These are phyloP conservation scores for Oncorhynchus keta DNA, from an alignment of 2,113 vertebrate genomes.

Conservation along the genomic window DNA sequence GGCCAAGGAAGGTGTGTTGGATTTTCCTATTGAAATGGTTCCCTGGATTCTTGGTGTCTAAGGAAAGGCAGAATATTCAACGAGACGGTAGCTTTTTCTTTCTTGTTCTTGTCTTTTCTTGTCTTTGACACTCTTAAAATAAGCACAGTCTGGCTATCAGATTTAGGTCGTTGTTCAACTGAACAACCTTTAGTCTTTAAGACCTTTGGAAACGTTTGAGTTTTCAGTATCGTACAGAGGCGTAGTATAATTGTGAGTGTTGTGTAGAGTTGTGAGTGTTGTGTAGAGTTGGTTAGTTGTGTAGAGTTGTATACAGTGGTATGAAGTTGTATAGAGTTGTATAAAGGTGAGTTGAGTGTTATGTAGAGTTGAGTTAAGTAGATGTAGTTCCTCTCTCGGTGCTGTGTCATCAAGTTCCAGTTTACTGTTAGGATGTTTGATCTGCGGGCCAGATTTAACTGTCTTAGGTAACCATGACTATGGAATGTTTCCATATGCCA, in stretches of 20 bases:
- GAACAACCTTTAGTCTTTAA: background rate
- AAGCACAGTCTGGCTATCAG: no score
- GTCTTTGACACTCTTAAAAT: background rate
- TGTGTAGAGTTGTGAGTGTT: no score
- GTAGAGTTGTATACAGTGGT: no score
- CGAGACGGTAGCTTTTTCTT: constrained; percentile 36
- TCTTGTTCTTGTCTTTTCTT: background rate
- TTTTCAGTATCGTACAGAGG: background rate
- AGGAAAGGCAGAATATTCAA: constrained; percentile 17
- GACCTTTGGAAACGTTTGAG: background rate
- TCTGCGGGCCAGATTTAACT: constrained; percentile 40
- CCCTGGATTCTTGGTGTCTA: constrained; percentile 56
- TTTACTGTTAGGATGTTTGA: constrained; percentile 44
- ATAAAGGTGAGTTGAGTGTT: background rate
- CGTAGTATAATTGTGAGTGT: background rate
- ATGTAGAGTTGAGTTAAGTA: background rate
- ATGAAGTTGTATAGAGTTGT: background rate
- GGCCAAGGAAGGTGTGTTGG: constrained; percentile 23
- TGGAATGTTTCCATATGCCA: constrained; percentile 52
- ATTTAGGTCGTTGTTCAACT: background rate
- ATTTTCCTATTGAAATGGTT: constrained; percentile 30
- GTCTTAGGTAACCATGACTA: constrained; percentile 52
- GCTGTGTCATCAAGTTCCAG: constrained; percentile 43
- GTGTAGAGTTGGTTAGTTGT: background rate
- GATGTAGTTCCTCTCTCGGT: constrained; percentile 6